A percentile compares a stretch with the other conserved stretches of the same genome.
Evolutionary conservation across 2,888 invertebrate genomes (phyloP).

Genomic region (Himalopsyche anomala): DNA sequence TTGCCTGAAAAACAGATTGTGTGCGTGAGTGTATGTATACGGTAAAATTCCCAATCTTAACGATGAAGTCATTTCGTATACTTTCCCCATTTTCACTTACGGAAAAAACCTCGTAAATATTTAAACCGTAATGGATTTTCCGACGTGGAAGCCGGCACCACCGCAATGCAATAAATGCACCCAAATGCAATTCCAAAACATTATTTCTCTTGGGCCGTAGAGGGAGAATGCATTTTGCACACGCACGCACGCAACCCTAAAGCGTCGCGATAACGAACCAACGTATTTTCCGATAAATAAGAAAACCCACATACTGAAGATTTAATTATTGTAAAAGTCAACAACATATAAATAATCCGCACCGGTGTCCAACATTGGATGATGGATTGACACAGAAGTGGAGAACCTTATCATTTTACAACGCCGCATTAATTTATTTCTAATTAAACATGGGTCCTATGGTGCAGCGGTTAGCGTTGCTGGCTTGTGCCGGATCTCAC

Average conservation of each 20-base stretch:
- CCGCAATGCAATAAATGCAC: constrained; percentile 40
- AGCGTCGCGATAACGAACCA: too few species aligned
- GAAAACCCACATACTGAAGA: too few species aligned
- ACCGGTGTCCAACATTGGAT: too few species aligned
- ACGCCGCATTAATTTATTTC: too few species aligned
- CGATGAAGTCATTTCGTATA: constrained; percentile 8
- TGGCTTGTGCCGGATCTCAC: too few species aligned
- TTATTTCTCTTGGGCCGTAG: not conserved
- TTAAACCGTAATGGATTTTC: constrained; percentile 37
- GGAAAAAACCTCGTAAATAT: constrained; percentile 21
- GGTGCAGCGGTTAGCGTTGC: too few species aligned
- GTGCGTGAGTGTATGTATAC: not conserved
- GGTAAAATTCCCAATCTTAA: not conserved
- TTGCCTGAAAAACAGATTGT: not conserved
- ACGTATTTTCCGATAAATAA: too few species aligned
- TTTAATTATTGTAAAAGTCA: too few species aligned
- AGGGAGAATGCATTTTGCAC: constrained; percentile 38
- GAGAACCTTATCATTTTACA: too few species aligned
- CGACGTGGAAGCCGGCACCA: not conserved
- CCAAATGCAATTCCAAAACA: constrained; percentile 34
- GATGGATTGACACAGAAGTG: too few species aligned
- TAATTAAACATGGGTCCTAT: too few species aligned
- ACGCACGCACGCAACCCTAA: constrained; percentile 27
- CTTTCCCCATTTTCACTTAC: constrained; percentile 33
- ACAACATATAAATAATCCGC: too few species aligned